A percentile compares a stretch with the other conserved stretches of the same genome.
phyloP scores from a whole-genome alignment of 2,797 vertebrate species.

The Nyctalus aviator region DNA sequence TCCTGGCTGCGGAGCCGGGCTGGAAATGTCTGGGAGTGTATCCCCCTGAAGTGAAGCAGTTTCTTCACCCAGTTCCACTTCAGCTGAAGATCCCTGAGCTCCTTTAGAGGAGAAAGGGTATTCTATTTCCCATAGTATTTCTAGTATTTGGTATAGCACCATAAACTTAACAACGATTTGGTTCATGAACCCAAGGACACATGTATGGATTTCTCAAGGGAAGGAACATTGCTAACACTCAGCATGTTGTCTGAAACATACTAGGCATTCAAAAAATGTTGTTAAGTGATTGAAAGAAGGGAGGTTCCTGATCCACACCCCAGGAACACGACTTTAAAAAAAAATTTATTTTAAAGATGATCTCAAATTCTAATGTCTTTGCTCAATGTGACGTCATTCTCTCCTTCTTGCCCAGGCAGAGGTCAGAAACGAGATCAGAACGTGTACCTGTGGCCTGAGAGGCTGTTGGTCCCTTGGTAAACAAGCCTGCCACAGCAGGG shows the following conservation, averaged over 20 bases:
- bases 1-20: neutral
- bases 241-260: neutral
- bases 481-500: neutral
- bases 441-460: neutral
- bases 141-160: neutral
- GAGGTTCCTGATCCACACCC: neutral
- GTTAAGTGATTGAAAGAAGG: neutral
- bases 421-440: slow-evolving; percentile 16
- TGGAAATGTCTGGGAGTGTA: neutral
- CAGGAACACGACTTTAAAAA: neutral
- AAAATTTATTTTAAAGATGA: neutral
- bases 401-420: neutral
- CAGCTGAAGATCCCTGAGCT: neutral
- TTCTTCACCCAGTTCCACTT: neutral
- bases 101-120: neutral
- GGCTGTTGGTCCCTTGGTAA: neutral
- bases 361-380: neutral
- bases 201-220: slow-evolving; percentile 14
- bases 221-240: neutral
- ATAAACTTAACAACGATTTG: neutral
- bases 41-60: neutral
- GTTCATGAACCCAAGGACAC: neutral
- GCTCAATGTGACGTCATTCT: neutral
- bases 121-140: slow-evolving; percentile 17
- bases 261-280: neutral